Conservation (phyloP, 1,140 invertebrate genomes). For the Drosophila sturtevanti region DNA sequence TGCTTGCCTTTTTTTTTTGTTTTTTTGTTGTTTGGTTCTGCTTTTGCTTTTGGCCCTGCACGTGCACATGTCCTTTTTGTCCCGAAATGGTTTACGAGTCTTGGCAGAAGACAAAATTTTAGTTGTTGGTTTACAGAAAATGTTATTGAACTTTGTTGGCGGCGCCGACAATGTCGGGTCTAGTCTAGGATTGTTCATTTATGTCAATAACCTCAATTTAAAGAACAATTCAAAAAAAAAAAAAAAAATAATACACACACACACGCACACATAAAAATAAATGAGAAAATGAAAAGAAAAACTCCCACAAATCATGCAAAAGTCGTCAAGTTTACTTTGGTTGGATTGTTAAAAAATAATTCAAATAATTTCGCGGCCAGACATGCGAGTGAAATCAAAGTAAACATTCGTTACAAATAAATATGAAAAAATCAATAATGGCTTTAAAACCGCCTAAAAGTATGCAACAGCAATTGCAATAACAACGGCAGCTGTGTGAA, state of each 20-base stretch:
- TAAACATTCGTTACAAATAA: constrained; percentile 3
- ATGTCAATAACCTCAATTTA: constrained; percentile 59
- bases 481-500: constrained; percentile 12
- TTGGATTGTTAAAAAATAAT: constrained; percentile 45
- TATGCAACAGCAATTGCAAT: constrained; percentile 16
- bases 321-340: constrained; percentile 52
- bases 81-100: constrained; percentile 62
- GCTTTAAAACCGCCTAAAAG: constrained; percentile 39
- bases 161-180: constrained; percentile 48
- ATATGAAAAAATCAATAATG: constrained; percentile 47
- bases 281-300: constrained; percentile 24
- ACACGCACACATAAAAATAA: too few species aligned
- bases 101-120: constrained; percentile 27
- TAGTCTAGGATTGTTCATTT: constrained; percentile 33
- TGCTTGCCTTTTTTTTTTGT: too few species aligned
- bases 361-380: constrained; percentile 38
- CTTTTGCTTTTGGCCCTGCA: constrained; percentile 32
- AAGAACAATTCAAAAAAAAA: background rate
- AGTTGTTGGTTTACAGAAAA: constrained; percentile 39
- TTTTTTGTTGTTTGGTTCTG: too few species aligned
- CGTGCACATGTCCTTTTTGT: constrained; percentile 65
- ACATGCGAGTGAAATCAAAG: constrained; percentile 40
- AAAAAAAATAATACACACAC: too few species aligned
- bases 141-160: constrained; percentile 67
- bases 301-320: constrained; percentile 54